phyloP scores from a whole-genome alignment of 2,888 invertebrate genomes.

The Clitarchus hookeri region DNA sequence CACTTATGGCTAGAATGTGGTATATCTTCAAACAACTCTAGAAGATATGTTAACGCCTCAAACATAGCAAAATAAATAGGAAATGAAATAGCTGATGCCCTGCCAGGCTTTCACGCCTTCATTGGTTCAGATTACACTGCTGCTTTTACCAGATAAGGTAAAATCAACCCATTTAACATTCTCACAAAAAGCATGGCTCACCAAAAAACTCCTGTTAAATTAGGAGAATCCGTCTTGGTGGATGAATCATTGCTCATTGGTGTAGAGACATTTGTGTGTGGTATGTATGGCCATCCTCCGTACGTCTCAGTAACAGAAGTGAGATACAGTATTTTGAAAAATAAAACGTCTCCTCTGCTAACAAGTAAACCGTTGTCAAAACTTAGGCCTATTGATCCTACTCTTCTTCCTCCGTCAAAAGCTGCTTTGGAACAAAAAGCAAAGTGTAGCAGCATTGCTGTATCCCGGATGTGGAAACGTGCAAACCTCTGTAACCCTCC shows the following conservation, averaged over 20 bases:
- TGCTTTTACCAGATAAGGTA: conserved; percentile 17
- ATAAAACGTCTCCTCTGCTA: neutral
- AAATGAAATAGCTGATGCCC: neutral
- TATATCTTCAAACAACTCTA: conserved; percentile 12
- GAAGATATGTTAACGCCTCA: neutral
- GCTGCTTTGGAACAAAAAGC: conserved; percentile 15
- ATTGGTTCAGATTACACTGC: conserved; percentile 6
- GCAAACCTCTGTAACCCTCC: neutral
- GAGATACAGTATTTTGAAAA: conserved; percentile 6
- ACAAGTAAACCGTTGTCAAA: conserved; percentile 5
- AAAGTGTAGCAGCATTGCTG: neutral
- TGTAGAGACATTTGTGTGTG: conserved; percentile 17
- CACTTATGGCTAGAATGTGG: conserved; percentile 10
- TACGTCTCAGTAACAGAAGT: neutral
- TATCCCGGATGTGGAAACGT: conserved; percentile 17
- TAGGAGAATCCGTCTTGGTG: conserved; percentile 15
- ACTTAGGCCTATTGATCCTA: conserved; percentile 20
- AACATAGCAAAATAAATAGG: neutral
- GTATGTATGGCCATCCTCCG: conserved; percentile 1
- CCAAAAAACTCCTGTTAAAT: conserved; percentile 12
- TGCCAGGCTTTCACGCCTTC: conserved; percentile 4
- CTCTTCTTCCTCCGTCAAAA: conserved; percentile 21
- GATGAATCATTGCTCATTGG: neutral
- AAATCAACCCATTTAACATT: conserved; percentile 16
- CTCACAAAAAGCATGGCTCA: neutral